Conservation (phyloP, 2,888 invertebrate genomes). For the Prosopocoilus inquinatus region DNA sequence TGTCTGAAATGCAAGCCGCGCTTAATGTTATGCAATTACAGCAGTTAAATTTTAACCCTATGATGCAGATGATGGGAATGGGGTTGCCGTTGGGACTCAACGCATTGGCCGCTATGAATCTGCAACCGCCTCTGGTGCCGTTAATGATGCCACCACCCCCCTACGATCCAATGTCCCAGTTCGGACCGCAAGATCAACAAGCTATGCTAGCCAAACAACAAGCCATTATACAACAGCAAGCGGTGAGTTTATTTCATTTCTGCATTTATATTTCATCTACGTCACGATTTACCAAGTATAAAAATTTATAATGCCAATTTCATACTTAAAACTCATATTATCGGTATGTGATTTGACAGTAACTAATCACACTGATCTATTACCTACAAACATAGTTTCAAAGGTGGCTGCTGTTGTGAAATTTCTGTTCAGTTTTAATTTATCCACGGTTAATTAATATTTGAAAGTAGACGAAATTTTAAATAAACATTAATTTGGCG, state of each 20-base stretch:
- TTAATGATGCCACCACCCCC: conserved; percentile 85
- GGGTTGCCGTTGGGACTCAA: conserved; percentile 77
- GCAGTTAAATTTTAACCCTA: conserved; percentile 84
- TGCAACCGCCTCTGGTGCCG: conserved; percentile 88
- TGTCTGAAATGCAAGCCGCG: conserved; percentile 82
- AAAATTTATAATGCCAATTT: too few relatives aligned
- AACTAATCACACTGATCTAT: too few relatives aligned
- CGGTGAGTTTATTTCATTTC: conserved; percentile 51
- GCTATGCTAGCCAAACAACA: conserved; percentile 69
- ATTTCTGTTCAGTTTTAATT: too few relatives aligned
- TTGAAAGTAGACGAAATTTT: too few relatives aligned
- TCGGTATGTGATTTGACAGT: too few relatives aligned
- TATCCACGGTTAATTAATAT: too few relatives aligned
- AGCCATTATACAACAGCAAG: conserved; percentile 66
- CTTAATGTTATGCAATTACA: conserved; percentile 82
- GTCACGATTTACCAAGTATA: too few relatives aligned
- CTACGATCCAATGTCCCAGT: conserved; percentile 67
- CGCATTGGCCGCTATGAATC: conserved; percentile 89
- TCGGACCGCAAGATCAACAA: conserved; percentile 53
- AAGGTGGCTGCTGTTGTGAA: too few relatives aligned
- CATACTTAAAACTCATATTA: too few relatives aligned
- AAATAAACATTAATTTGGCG: too few relatives aligned
- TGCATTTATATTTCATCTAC: too few relatives aligned
- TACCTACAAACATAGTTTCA: too few relatives aligned
- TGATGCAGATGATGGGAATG: conserved; percentile 87